A percentile compares a stretch with the other conserved stretches of the same genome.
phyloP scores from a whole-genome alignment of 2,797 vertebrate species.

The Lagothrix lagotricha region DNA sequence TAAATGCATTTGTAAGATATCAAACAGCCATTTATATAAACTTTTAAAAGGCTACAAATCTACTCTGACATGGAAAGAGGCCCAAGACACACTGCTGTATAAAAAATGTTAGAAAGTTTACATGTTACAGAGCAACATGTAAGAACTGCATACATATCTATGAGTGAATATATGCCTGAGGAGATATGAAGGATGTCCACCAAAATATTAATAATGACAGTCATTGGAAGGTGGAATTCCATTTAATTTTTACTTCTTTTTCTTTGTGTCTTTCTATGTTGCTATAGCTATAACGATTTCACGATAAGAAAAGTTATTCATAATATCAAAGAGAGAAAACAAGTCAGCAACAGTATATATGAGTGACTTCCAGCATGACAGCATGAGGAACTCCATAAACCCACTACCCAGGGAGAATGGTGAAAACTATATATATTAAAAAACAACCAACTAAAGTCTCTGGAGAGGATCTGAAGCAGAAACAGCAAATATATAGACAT shows the following conservation, averaged over 20 bases:
- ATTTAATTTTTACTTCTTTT: conserved; percentile 26
- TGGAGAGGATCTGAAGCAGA: not conserved
- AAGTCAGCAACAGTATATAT: not conserved
- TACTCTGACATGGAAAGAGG: not conserved
- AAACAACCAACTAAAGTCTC: not conserved
- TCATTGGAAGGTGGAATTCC: not conserved
- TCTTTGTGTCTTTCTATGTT: not conserved
- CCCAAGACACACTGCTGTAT: not conserved
- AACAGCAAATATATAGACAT: not conserved
- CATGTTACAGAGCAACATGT: not conserved
- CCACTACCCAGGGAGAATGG: not conserved
- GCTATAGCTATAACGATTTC: not conserved
- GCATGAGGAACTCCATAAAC: not conserved
- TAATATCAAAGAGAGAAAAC: not conserved
- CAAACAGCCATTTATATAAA: not conserved
- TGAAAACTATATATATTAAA: not conserved
- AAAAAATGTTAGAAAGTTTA: not conserved
- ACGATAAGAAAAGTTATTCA: conserved; percentile 1
- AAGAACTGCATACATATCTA: not conserved
- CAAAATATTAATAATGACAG: conserved; percentile 3
- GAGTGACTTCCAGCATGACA: not conserved
- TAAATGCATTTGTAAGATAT: not conserved
- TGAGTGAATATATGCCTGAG: not conserved
- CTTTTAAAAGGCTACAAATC: not conserved
- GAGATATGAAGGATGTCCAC: not conserved